phyloP scores from a whole-genome alignment of 2,797 vertebrate species.

The Spea hammondii region DNA sequence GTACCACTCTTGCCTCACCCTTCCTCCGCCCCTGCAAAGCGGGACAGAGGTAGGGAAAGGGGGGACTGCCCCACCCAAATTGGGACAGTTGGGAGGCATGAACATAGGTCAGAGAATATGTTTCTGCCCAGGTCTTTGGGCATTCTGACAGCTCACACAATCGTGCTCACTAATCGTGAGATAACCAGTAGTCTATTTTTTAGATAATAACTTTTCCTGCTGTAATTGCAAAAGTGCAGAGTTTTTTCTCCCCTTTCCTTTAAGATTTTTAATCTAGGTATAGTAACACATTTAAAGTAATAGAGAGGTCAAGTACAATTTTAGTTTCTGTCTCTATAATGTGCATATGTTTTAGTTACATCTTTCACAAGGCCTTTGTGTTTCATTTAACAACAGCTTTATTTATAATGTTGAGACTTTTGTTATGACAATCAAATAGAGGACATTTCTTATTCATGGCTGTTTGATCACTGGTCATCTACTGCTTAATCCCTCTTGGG shows the following conservation, averaged over 20 bases:
- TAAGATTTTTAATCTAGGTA: background rate
- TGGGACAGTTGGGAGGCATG: too few species aligned
- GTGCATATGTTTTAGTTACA: slow-evolving; percentile 25
- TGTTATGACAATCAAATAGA: slow-evolving; percentile 97
- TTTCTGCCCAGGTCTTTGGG: too few species aligned
- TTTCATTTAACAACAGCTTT: slow-evolving; percentile 89
- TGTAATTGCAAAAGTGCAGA: too few species aligned
- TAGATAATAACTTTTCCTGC: too few species aligned
- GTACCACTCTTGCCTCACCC: too few species aligned
- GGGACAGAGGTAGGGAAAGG: too few species aligned
- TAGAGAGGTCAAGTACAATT: background rate
- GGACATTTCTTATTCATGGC: slow-evolving; percentile 99
- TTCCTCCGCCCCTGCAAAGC: too few species aligned
- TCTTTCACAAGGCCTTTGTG: slow-evolving; percentile 67
- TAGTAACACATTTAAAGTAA: background rate
- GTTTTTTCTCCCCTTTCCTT: background rate
- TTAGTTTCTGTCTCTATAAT: background rate
- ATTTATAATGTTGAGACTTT: slow-evolving; percentile 91
- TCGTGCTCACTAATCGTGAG: too few species aligned
- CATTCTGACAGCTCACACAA: too few species aligned
- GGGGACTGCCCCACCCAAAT: too few species aligned
- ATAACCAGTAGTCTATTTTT: too few species aligned
- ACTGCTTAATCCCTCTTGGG: slow-evolving; percentile 83
- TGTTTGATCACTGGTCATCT: slow-evolving; percentile 97
- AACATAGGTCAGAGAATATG: too few species aligned